Evolutionary conservation across 2,888 invertebrate species (phyloP).

Genomic region (Mythimna albipuncta): DNA sequence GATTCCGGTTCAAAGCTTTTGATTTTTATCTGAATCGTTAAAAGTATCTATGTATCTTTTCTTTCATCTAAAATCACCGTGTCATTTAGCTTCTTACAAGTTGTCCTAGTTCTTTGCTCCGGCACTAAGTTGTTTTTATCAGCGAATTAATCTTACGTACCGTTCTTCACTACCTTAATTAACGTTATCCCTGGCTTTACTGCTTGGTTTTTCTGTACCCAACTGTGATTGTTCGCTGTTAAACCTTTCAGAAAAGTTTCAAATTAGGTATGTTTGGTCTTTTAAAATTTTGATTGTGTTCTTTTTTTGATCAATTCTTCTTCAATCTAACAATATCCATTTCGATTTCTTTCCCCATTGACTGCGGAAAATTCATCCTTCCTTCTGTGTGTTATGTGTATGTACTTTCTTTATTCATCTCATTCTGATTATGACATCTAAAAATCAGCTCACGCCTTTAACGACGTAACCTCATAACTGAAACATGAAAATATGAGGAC

Average conservation of each 20-base stretch:
- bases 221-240: neutral
- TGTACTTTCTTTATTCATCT: neutral
- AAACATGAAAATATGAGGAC: conserved; percentile 18
- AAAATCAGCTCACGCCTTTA: conserved; percentile 10
- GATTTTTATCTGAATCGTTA: neutral
- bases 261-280: neutral
- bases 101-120: conserved; percentile 2
- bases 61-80: neutral
- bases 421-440: neutral
- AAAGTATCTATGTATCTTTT: neutral
- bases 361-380: neutral
- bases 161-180: conserved; percentile 11
- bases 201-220: neutral
- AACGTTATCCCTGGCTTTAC: conserved; percentile 9
- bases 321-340: neutral
- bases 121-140: conserved; percentile 12
- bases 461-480: conserved; percentile 3
- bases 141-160: conserved; percentile 18
- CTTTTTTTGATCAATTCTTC: neutral
- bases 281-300: neutral
- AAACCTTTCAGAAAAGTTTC: neutral
- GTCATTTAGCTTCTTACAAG: conserved; percentile 5
- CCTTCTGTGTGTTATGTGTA: neutral
- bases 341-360: no score
- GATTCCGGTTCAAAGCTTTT: neutral